Evolutionary conservation across 2,797 vertebrate species (phyloP), one percentile per base, ranked within the genome.

Genomic region (Falco cherrug): DNA sequence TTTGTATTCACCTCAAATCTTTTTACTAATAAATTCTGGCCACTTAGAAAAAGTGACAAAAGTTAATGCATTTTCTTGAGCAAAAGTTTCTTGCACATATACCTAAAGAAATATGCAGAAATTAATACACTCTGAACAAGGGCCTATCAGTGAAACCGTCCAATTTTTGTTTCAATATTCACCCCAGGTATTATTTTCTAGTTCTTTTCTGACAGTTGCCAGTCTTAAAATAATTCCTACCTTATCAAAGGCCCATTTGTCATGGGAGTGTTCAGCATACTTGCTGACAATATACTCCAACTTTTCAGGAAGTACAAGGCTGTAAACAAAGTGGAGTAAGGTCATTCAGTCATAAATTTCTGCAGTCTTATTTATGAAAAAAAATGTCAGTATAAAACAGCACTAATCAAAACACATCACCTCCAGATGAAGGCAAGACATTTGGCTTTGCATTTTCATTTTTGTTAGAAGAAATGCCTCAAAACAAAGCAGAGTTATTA

Each of bases 241-340:
- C 99, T 99, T 99, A 95, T 99, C 99, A 95, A 99, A 98, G 65
- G 99, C 98, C 99, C 99, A 99, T 97, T 99, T 99, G 86, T 99
- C 99, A 79, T 99, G 99, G 68, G 98, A 98, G 94, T 99, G 99
- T 94, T 99, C 99, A 6, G 98, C 99, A 26, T 99, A 99, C 97
- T 99, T 99, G 98, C 99, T 99, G 97, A 99, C 98, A 89, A 99
- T 98, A 92, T 99, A 98, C 92, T 99, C 99, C 95, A 99, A 84
- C 97, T 99, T 99, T 97, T 99, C 99, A 71, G 99, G 99, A 93
- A 99, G 98, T 76, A 99, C 98, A 94, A 99, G 98, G 97, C 99
- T 99, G 97, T 97, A 97, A 97, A 97, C 10, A 90, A 51, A 90
- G 64, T 80, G 79, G 28, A 69, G 31, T 25, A 33, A 17, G 37